phyloP scores from a whole-genome alignment of 2,888 invertebrate genomes.

The Scotopteryx bipunctaria region DNA sequence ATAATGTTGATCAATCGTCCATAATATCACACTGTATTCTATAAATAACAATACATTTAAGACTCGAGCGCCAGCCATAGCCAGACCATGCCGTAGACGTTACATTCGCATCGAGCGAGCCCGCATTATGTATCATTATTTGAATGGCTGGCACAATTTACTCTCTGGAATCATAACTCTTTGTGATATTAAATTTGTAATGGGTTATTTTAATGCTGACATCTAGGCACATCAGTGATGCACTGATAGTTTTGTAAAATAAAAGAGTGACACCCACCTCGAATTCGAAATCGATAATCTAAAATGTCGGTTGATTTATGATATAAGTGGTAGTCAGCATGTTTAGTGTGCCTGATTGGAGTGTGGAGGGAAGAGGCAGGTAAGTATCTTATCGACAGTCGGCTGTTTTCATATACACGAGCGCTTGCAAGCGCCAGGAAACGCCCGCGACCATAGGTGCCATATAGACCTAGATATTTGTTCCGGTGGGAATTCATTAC shows the following conservation, averaged over 20 bases:
- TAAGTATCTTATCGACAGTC: conserved; percentile 42
- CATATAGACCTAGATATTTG: conserved; percentile 44
- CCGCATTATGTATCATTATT: conserved; percentile 78
- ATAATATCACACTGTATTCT: conserved; percentile 17
- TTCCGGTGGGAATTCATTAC: conserved; percentile 48
- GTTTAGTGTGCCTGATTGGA: conserved; percentile 24
- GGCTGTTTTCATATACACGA: conserved; percentile 38
- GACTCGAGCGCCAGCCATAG: conserved; percentile 39
- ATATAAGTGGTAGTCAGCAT: conserved; percentile 25
- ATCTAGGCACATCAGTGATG: conserved; percentile 43
- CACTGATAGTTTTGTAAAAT: conserved; percentile 33
- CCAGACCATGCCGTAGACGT: conserved; percentile 35
- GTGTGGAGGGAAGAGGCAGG: conserved; percentile 35
- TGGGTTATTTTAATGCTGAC: conserved; percentile 67
- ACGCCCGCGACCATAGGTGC: conserved; percentile 36
- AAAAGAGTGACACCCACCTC: conserved; percentile 12
- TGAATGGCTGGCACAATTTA: conserved; percentile 79
- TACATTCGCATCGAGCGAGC: conserved; percentile 59
- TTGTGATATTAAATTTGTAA: conserved; percentile 69
- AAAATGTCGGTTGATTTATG: conserved; percentile 27
- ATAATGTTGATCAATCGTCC: conserved; percentile 16
- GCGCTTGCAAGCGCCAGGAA: conserved; percentile 36
- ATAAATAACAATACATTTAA: conserved; percentile 32
- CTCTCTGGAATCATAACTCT: conserved; percentile 67
- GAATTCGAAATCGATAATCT: conserved; percentile 5